These are phyloP conservation scores for Hemaris fuciformis DNA, from an alignment of 2,888 invertebrate genomes.

Conservation along the genomic window DNA sequence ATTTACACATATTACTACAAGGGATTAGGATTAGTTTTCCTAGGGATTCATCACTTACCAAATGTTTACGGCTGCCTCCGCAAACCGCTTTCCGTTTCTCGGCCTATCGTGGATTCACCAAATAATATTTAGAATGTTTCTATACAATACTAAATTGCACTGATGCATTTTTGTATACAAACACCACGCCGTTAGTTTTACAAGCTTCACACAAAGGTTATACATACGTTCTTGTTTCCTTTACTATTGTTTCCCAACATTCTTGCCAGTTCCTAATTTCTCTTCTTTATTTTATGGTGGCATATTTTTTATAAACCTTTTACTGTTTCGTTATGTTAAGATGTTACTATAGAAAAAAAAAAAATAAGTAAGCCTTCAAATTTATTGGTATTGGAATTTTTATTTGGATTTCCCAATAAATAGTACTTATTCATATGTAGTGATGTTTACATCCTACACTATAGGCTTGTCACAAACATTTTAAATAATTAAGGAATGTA, in stretches of 20 bases:
- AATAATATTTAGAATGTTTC: neutral
- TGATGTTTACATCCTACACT: too few relatives aligned
- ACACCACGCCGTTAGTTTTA: slow-evolving; percentile 3
- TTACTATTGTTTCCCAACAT: slow-evolving; percentile 1
- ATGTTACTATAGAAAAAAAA: neutral
- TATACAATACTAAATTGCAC: neutral
- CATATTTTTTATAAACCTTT: neutral
- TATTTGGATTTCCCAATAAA: too few relatives aligned
- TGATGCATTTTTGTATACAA: neutral
- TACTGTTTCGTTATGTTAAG: neutral
- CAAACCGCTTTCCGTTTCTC: slow-evolving; percentile 7
- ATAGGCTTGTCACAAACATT: too few relatives aligned
- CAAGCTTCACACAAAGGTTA: neutral
- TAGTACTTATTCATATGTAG: too few relatives aligned
- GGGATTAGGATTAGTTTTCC: neutral
- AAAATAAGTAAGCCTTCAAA: too few relatives aligned
- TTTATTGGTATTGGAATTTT: too few relatives aligned
- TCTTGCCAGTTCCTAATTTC: neutral
- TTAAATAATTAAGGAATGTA: too few relatives aligned
- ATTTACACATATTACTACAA: neutral
- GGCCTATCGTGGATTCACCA: slow-evolving; percentile 4
- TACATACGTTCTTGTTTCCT: neutral
- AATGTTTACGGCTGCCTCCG: slow-evolving; percentile 6
- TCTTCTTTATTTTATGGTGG: neutral
- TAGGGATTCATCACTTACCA: neutral